These are phyloP conservation scores for Heliangelus exortis DNA, from an alignment of 2,797 vertebrate species.

Conservation along the genomic window DNA sequence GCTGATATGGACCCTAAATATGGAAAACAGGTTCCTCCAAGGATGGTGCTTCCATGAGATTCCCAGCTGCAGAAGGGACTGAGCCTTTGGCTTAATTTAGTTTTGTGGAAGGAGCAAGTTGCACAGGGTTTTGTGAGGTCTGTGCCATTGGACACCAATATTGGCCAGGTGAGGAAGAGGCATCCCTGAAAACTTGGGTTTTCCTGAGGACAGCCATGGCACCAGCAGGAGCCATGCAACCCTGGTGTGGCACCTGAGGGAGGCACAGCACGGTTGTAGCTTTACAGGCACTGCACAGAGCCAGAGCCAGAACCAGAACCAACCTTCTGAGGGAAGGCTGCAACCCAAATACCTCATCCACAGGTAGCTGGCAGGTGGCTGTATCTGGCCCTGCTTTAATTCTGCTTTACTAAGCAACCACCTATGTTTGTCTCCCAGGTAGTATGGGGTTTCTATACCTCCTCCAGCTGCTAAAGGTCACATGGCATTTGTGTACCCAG, in stretches of 20 bases:
- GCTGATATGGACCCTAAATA: neutral
- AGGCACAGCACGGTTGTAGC: neutral
- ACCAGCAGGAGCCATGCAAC: neutral
- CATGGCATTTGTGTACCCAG: accelerated
- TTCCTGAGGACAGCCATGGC: neutral
- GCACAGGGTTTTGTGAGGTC: neutral
- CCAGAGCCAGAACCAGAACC: too few species aligned
- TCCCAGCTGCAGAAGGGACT: neutral
- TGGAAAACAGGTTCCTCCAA: neutral
- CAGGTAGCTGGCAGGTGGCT: neutral
- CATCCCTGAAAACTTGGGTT: neutral
- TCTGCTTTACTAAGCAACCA: neutral
- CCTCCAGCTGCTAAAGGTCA: neutral
- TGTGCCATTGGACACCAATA: neutral
- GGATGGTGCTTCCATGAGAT: neutral
- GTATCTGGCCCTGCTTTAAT: neutral
- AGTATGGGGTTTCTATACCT: neutral
- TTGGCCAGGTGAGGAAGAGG: neutral
- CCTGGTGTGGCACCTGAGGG: neutral
- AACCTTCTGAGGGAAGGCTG: neutral
- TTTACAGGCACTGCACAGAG: neutral
- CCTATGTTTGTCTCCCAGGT: neutral
- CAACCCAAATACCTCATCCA: neutral
- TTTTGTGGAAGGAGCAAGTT: neutral
- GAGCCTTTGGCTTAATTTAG: neutral